A percentile compares a stretch with the other conserved stretches of the same genome.
These are phyloP conservation scores for Lepeophtheirus nordmannii DNA, from an alignment of 2,888 invertebrate species.

Conservation along the genomic window DNA sequence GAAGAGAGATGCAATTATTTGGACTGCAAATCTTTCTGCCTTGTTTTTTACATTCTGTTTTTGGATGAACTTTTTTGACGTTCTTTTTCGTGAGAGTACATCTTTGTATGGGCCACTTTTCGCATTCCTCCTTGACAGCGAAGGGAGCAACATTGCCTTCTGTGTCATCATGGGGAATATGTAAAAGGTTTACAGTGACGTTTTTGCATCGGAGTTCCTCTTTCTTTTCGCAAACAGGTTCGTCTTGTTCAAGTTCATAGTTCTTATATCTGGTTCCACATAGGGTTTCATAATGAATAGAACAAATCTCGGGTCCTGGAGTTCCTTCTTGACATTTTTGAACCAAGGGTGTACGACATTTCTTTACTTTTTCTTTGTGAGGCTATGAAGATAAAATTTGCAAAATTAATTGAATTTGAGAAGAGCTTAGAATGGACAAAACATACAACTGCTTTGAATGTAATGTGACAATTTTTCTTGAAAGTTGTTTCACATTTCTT, in stretches of 20 bases:
- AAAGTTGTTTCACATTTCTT: constrained; percentile 24
- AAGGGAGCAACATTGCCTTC: background rate
- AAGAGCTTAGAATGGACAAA: background rate
- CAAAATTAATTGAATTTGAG: background rate
- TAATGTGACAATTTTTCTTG: background rate
- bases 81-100: background rate
- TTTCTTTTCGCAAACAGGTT: background rate
- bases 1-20: background rate
- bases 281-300: background rate
- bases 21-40: background rate
- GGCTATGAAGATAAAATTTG: background rate
- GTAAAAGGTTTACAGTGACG: background rate
- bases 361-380: constrained; percentile 7
- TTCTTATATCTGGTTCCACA: background rate
- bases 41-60: background rate
- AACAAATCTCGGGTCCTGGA: background rate
- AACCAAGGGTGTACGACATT: constrained; percentile 4
- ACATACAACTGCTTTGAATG: background rate
- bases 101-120: background rate
- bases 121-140: background rate
- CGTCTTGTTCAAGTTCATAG: background rate
- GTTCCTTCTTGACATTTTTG: background rate
- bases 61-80: background rate
- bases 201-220: background rate
- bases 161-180: background rate